Conservation (phyloP, 2,888 invertebrate genomes). For the Tetragnatha montana region DNA sequence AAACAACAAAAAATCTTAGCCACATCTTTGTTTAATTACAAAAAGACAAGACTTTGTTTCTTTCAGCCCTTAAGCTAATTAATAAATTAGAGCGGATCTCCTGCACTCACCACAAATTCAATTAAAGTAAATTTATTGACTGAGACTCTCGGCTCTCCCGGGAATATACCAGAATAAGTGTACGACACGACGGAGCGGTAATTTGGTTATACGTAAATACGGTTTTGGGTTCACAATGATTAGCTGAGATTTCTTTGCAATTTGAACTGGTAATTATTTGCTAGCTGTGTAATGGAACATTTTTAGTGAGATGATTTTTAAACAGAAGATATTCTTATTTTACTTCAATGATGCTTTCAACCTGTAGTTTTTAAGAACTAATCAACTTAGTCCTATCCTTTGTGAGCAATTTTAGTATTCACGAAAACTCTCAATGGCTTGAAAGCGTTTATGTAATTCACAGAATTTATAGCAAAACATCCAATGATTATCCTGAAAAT, state of each 20-base stretch:
- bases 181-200: background rate
- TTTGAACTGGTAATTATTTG: background rate
- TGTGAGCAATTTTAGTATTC: too few species aligned
- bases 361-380: background rate
- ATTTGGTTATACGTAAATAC: background rate
- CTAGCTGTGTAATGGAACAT: background rate
- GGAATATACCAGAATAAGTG: background rate
- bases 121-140: background rate
- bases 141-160: background rate
- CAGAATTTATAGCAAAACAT: too few species aligned
- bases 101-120: background rate
- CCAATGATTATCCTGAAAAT: too few species aligned
- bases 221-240: background rate
- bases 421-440: too few species aligned
- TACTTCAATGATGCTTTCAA: background rate
- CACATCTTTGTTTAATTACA: background rate
- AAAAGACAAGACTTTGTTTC: constrained; percentile 23
- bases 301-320: background rate
- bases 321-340: background rate
- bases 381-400: too few species aligned
- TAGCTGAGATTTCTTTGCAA: background rate
- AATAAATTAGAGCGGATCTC: constrained; percentile 10
- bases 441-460: too few species aligned
- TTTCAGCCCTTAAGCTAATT: constrained; percentile 6
- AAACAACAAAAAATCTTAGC: background rate